Percentiles rank a stretch among this genome's conserved stretches.
Evolutionary conservation across 2,113 vertebrate species (phyloP).

Genomic region (Microcebus lehilahytsara): DNA sequence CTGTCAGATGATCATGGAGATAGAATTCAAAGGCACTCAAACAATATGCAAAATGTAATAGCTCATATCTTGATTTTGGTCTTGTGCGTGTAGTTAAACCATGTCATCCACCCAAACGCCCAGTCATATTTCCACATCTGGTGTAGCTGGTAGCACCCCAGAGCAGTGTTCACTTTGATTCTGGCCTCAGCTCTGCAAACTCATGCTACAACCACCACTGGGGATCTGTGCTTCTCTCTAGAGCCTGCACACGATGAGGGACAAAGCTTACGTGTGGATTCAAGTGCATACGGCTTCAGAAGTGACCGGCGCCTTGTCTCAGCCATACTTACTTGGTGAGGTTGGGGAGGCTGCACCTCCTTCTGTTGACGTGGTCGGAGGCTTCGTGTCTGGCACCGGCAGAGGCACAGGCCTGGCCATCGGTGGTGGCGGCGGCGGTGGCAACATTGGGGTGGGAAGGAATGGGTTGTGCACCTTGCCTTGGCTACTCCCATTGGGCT

Average conservation of each 20-base stretch:
- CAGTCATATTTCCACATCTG: not conserved
- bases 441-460: constrained; percentile 99
- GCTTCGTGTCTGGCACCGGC: constrained; percentile 98
- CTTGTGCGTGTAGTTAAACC: not conserved
- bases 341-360: constrained; percentile 96
- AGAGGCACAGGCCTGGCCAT: constrained; percentile 99
- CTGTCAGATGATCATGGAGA: not conserved
- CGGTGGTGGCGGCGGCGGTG: constrained; percentile 96
- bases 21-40: not conserved
- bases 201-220: not conserved
- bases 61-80: not conserved
- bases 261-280: not conserved
- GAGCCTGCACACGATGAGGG: not conserved
- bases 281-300: not conserved
- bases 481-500: constrained; percentile 99
- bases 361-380: constrained; percentile 95
- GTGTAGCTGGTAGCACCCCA: not conserved
- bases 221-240: not conserved
- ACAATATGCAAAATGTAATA: not conserved
- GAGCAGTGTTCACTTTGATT: not conserved
- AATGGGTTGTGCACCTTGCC: constrained; percentile 99
- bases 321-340: constrained; percentile 95
- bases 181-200: not conserved
- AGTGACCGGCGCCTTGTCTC: not conserved
- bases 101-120: not conserved